phyloP scores from a whole-genome alignment of 2,888 invertebrate species.

The Platynereis dumerilii region DNA sequence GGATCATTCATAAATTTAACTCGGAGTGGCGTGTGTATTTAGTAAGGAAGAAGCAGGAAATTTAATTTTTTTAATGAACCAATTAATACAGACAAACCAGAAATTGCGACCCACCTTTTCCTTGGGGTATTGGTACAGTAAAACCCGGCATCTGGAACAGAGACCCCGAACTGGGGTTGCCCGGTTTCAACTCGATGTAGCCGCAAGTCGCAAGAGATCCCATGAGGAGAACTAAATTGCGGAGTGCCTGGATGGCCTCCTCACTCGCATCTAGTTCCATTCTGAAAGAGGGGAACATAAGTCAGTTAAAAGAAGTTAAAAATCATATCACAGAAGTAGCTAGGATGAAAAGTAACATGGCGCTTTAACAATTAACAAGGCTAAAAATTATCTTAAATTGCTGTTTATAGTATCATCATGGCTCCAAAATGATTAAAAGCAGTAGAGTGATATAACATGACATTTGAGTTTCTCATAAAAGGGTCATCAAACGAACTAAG shows the following conservation, averaged over 20 bases:
- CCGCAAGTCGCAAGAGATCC: constrained; percentile 95
- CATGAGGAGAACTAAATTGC: constrained; percentile 91
- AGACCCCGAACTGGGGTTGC: constrained; percentile 79
- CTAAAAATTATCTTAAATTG: no score
- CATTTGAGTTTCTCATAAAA: no score
- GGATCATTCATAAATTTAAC: no score
- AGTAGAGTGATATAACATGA: no score
- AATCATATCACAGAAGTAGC: neutral
- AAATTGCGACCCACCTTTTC: constrained; percentile 75
- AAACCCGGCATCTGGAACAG: constrained; percentile 94
- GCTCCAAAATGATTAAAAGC: no score
- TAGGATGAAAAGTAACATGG: constrained; percentile 1
- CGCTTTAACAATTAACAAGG: no score
- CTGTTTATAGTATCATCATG: no score
- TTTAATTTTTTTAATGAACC: neutral
- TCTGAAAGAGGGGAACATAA: no score
- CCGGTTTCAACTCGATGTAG: constrained; percentile 74
- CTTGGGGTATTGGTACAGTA: constrained; percentile 86
- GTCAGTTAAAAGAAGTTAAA: no score
- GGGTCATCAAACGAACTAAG: no score
- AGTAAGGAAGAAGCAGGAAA: neutral
- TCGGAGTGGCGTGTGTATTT: no score
- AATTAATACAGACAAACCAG: neutral
- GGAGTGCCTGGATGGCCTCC: constrained; percentile 79
- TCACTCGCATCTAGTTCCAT: constrained; percentile 80